These are phyloP conservation scores for Enhydra lutris DNA, from an alignment of 2,113 vertebrate genomes.

Conservation along the genomic window DNA sequence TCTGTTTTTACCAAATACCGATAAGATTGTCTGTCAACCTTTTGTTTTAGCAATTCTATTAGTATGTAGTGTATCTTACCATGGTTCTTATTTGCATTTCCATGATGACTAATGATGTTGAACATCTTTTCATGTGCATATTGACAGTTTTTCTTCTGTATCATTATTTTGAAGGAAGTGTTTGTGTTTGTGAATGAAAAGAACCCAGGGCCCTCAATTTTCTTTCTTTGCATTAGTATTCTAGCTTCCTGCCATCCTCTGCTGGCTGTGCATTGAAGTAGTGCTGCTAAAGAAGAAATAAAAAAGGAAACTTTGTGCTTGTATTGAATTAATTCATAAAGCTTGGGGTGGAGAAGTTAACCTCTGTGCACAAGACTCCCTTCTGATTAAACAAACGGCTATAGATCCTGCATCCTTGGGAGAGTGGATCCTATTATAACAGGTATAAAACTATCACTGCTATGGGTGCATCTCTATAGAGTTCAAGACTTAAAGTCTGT, in stretches of 20 bases:
- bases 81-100: conserved; percentile 10
- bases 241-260: background rate
- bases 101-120: background rate
- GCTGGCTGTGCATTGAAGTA: background rate
- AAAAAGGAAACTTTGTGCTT: conserved; percentile 32
- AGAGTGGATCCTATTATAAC: conserved; percentile 54
- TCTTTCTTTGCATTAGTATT: conserved; percentile 25
- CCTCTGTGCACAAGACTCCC: conserved; percentile 49
- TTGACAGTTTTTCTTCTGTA: background rate
- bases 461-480: conserved; percentile 20
- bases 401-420: background rate
- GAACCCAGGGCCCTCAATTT: background rate
- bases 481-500: conserved; percentile 42
- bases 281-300: conserved; percentile 30
- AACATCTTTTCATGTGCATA: background rate
- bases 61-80: background rate
- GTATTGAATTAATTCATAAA: conserved; percentile 40
- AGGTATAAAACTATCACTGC: conserved; percentile 29
- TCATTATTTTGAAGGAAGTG: background rate
- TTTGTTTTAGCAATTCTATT: background rate
- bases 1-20: background rate
- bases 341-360: conserved; percentile 26
- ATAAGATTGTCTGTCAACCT: background rate
- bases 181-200: background rate
- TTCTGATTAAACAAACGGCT: conserved; percentile 68